phyloP scores from a whole-genome alignment of 1,140 invertebrate genomes.

The Hermatobates lingyangjiaoensis region DNA sequence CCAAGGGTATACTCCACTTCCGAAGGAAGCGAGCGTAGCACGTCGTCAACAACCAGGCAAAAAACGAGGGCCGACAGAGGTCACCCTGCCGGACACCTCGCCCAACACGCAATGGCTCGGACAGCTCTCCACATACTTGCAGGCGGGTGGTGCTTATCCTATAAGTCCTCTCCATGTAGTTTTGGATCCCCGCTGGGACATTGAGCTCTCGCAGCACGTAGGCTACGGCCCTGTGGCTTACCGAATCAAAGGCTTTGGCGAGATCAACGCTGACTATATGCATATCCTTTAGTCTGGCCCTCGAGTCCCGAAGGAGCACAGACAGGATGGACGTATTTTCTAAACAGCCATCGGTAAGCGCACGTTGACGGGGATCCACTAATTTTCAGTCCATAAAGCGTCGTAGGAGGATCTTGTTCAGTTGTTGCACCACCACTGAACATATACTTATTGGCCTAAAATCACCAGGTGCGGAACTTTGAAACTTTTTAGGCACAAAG shows the following conservation, averaged over 20 bases:
- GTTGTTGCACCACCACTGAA: background rate
- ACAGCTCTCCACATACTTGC: background rate
- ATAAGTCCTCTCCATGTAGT: too few relatives aligned
- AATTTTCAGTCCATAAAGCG: background rate
- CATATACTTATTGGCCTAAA: background rate
- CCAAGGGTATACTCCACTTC: background rate
- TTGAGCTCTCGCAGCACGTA: too few relatives aligned
- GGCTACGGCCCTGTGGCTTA: background rate
- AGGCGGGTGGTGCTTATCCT: too few relatives aligned
- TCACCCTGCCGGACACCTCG: background rate
- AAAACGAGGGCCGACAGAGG: background rate
- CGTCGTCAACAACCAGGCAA: background rate
- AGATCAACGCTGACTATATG: background rate
- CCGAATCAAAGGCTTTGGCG: background rate
- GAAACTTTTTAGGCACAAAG: slow-evolving; percentile 34
- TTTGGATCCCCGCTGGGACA: too few relatives aligned
- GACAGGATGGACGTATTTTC: background rate
- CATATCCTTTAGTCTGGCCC: background rate
- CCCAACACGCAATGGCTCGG: background rate
- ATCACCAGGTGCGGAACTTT: background rate
- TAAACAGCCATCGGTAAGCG: background rate
- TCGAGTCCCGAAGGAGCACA: background rate
- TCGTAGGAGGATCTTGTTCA: background rate
- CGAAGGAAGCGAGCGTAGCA: background rate
- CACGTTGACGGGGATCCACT: background rate